Evolutionary conservation across 1,140 invertebrate species (phyloP).

Genomic region (Propsilocerus akamusi): DNA sequence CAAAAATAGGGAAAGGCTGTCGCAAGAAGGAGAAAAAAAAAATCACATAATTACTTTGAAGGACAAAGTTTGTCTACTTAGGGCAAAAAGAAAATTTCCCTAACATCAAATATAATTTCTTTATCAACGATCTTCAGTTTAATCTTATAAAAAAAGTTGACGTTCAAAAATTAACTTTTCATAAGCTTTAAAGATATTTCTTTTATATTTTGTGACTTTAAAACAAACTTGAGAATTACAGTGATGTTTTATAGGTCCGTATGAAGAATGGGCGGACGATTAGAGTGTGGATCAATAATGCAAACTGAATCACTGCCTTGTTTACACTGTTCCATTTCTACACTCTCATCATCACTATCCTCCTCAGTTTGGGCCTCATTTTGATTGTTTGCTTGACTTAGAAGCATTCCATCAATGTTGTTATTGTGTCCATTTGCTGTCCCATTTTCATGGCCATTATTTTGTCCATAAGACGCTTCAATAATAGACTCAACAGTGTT

Average conservation of each 20-base stretch:
- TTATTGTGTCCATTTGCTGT: not conserved
- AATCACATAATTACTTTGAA: no score
- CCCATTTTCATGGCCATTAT: not conserved
- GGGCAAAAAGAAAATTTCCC: no score
- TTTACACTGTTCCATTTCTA: not conserved
- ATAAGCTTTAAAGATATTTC: no score
- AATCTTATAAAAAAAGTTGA: no score
- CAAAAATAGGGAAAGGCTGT: no score
- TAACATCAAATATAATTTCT: no score
- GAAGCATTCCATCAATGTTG: not conserved
- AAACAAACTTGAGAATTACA: no score
- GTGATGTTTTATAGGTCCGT: constrained; percentile 7
- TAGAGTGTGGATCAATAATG: not conserved
- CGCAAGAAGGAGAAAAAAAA: no score
- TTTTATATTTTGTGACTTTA: no score
- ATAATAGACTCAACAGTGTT: not conserved
- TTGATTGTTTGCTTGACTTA: not conserved
- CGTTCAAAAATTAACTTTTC: no score
- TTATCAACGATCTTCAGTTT: no score
- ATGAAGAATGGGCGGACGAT: constrained; percentile 2
- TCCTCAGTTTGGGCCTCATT: not conserved
- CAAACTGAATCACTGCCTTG: not conserved
- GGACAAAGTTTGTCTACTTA: no score
- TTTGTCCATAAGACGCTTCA: not conserved
- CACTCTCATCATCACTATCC: not conserved